Base-by-base conservation (phyloP, 2,113 vertebrate genomes). In the Myiopsitta monachus region DNA sequence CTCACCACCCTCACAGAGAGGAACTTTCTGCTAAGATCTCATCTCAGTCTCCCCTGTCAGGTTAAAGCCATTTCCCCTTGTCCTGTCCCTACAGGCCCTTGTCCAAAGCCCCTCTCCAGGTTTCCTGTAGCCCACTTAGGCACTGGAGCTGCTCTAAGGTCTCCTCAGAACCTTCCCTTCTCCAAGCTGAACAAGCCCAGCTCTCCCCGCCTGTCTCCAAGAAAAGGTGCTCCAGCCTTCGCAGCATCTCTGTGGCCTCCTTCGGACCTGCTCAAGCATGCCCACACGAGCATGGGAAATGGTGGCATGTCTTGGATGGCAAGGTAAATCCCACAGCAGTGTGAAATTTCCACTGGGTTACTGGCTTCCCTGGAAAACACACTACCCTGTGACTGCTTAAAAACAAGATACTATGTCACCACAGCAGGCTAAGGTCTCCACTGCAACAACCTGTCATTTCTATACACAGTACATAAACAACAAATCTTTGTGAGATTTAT, bases 251-350 rank as follows among this genome's bases (percentile, higher is more conserved):
- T 4, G 22, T 59, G 57, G 33, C 33, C 33, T 59, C 14, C 33
- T 23, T 13, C 2, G 9, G 21, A 36, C 33, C 23, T 1, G 4
- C 33, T 23, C 33, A 13, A 59, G 57, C 33, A 23, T n/a, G 33
- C 36, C 22, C 14, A 83, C 26, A 64, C 0, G 0, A 63, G 51
- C 14, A 69, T 2, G 10, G 66, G 33, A 70, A 79, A 0, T 49
- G 26, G 64, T 1, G 47, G 31, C 49, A 95, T n/a, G 54, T 63
- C 49, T 64, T 1, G 1, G 41, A 49, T 1, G 21, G 31, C 78
- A 95, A 61, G 38, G 46, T 28, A 89, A 88, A 93, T 12, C 27
- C 61, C 61, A 82, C 5, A 38, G 39, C 61, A 86, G 41, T 1
- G 31, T 28, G 66, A 76, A 79, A 84, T 51, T 62, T 76, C 55